Evolutionary conservation across 2,113 vertebrate species (phyloP).

Genomic region (Seriola dumerili): DNA sequence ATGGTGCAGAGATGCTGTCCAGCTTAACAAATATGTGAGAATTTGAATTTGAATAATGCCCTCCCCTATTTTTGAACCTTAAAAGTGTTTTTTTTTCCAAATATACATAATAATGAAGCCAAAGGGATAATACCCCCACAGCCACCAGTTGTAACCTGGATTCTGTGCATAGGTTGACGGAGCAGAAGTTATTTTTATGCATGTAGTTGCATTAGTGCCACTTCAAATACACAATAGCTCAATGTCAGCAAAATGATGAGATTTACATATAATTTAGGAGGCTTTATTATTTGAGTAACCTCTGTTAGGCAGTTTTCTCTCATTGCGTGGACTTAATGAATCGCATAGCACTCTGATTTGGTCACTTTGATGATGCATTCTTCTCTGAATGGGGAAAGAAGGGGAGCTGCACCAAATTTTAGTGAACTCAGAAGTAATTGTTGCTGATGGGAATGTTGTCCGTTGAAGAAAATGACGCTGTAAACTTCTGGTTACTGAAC

Average conservation of each 20-base stretch:
- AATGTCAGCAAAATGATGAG: conserved; percentile 43
- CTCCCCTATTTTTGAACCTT: no score
- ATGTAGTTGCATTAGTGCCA: conserved; percentile 23
- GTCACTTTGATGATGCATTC: not conserved
- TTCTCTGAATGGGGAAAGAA: not conserved
- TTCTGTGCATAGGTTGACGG: not conserved
- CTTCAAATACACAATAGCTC: conserved; percentile 28
- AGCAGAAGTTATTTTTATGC: not conserved
- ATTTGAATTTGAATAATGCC: not conserved
- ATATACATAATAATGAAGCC: conserved; percentile 26
- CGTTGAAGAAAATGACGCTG: not conserved
- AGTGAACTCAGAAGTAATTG: not conserved
- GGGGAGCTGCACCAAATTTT: not conserved
- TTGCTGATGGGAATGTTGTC: not conserved
- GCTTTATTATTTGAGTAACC: not conserved
- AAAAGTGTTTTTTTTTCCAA: not conserved
- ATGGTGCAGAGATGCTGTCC: not conserved
- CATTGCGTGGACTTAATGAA: not conserved
- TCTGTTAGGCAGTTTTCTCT: not conserved
- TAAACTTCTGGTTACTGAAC: not conserved
- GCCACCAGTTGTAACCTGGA: not conserved
- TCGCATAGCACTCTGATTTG: not conserved
- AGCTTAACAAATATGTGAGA: not conserved
- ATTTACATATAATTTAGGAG: conserved; percentile 26
- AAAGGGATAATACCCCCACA: not conserved